Evolutionary conservation across 2,113 vertebrate genomes (phyloP).

Genomic region (Brachyistius frenatus): DNA sequence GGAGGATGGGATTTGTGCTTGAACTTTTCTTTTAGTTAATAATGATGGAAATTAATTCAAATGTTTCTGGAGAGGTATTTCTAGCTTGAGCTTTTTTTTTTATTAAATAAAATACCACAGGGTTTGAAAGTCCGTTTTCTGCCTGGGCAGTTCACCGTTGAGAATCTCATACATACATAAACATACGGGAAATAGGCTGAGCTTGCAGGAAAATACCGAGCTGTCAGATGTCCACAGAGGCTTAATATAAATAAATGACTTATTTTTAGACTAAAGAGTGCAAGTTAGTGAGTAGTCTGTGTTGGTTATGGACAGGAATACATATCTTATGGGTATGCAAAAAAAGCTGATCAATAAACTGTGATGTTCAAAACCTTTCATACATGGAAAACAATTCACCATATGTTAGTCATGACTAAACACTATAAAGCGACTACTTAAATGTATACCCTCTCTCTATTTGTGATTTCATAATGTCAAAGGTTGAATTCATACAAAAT

Average conservation of each 20-base stretch:
- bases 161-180: constrained; percentile 68
- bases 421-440: too few relatives aligned
- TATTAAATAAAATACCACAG: constrained; percentile 43
- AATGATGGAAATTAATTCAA: not conserved
- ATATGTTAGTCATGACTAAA: too few relatives aligned
- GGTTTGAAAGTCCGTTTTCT: constrained; percentile 80
- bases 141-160: constrained; percentile 69
- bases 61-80: not conserved
- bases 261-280: constrained; percentile 20
- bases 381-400: too few relatives aligned
- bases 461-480: too few relatives aligned
- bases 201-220: constrained; percentile 55
- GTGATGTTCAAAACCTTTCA: not conserved
- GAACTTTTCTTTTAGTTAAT: not conserved
- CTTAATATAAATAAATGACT: constrained; percentile 54
- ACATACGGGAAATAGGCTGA: constrained; percentile 62
- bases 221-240: constrained; percentile 38
- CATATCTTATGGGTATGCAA: not conserved
- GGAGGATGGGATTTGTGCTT: not conserved
- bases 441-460: too few relatives aligned
- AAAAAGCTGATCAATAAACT: not conserved
- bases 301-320: constrained; percentile 29
- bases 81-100: not conserved
- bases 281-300: not conserved
- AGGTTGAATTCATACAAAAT: too few relatives aligned